Percentiles rank a stretch among this genome's conserved stretches.
phyloP scores from a whole-genome alignment of 2,797 vertebrate species.

The Centropyge bicolor region DNA sequence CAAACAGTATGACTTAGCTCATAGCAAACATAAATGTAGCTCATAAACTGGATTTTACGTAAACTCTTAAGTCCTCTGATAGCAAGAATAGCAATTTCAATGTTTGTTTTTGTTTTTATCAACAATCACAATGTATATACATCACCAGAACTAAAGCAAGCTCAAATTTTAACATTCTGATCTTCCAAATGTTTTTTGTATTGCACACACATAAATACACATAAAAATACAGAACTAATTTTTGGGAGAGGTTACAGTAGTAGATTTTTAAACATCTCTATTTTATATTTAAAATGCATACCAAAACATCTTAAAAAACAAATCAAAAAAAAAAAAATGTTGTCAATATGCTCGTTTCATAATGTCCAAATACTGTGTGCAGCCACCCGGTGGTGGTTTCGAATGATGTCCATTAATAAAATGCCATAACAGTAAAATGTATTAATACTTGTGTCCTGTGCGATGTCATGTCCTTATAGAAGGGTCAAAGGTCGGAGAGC shows the following conservation, averaged over 20 bases:
- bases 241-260: conserved; percentile 81
- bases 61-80: conserved; percentile 81
- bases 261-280: conserved; percentile 82
- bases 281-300: conserved; percentile 88
- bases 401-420: conserved; percentile 83
- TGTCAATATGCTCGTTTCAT: conserved; percentile 81
- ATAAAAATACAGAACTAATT: conserved; percentile 86
- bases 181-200: conserved; percentile 81
- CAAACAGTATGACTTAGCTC: conserved; percentile 84
- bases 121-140: conserved; percentile 88
- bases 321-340: conserved; percentile 78
- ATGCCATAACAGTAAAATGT: conserved; percentile 83
- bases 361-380: conserved; percentile 83
- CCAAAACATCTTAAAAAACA: conserved; percentile 87
- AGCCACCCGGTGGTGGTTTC: conserved; percentile 76
- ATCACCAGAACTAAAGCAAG: conserved; percentile 88
- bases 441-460: conserved; percentile 84
- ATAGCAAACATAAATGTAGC: conserved; percentile 86
- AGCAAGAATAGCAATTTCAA: conserved; percentile 83
- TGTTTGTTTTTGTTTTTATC: conserved; percentile 75
- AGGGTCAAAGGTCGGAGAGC: conserved; percentile 69
- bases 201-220: conserved; percentile 86
- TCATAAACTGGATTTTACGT: conserved; percentile 81
- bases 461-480: conserved; percentile 75
- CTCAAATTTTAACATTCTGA: conserved; percentile 85